Evolutionary conservation across 1,140 invertebrate species (phyloP).

Genomic region (Potamilus streckersoni): DNA sequence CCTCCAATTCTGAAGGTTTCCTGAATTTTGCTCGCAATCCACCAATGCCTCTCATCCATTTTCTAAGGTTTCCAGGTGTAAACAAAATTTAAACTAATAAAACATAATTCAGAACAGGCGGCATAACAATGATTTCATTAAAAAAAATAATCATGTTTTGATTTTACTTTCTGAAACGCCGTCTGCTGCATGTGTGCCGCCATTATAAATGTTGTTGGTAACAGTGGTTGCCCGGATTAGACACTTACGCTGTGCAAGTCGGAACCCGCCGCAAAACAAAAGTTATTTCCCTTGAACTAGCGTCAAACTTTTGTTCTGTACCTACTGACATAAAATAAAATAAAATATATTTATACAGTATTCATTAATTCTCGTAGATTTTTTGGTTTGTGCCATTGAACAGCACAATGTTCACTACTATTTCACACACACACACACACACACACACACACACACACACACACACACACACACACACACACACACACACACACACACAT

Average conservation of each 20-base stretch:
- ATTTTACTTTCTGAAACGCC: conserved; percentile 10
- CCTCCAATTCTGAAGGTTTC: conserved; percentile 66
- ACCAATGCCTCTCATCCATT: conserved; percentile 69
- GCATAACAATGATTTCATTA: background rate
- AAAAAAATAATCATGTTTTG: conserved; percentile 4
- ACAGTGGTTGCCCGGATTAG: conserved; percentile 44
- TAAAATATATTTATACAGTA: too few species aligned
- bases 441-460: too few species aligned
- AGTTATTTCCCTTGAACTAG: too few species aligned
- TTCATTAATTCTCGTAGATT: too few species aligned
- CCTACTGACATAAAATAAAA: too few species aligned
- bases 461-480: too few species aligned
- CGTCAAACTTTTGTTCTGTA: too few species aligned
- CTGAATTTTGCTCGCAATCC: conserved; percentile 67
- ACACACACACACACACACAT: too few species aligned
- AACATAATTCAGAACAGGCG: background rate
- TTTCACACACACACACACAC: too few species aligned
- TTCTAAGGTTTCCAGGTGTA: background rate
- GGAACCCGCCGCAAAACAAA: too few species aligned
- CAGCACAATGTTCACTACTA: too few species aligned
- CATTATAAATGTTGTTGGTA: conserved; percentile 58
- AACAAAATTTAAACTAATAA: background rate
- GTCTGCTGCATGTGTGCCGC: conserved; percentile 38
- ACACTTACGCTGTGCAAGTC: conserved; percentile 13
- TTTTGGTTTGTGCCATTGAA: too few species aligned